Evolutionary conservation across 2,888 invertebrate genomes (phyloP).

Genomic region (Drosophila kokeensis): DNA sequence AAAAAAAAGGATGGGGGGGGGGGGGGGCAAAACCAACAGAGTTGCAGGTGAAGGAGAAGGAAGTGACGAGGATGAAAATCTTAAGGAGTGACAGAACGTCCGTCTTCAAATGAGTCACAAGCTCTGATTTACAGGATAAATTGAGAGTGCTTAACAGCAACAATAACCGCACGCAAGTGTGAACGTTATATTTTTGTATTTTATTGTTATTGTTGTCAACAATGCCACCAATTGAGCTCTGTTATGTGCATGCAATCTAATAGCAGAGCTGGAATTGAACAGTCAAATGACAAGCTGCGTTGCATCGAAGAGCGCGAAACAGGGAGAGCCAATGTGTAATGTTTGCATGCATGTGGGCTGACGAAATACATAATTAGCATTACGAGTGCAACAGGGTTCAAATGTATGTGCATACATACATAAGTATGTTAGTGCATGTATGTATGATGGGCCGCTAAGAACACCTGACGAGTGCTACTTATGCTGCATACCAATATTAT

Average conservation of each 20-base stretch:
- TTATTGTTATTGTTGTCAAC: constrained; percentile 14
- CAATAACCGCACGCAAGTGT: constrained; percentile 42
- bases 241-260: constrained; percentile 52
- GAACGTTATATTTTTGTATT: constrained; percentile 48
- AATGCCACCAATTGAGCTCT: constrained; percentile 24
- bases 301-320: constrained; percentile 24
- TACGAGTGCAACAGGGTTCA: constrained; percentile 52
- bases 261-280: constrained; percentile 43
- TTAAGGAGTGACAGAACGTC: constrained; percentile 11
- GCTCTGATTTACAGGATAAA: constrained; percentile 13
- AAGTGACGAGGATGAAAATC: neutral
- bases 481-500: constrained; percentile 7
- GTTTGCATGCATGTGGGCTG: constrained; percentile 28
- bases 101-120: constrained; percentile 15
- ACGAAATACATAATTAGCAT: constrained; percentile 52
- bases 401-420: neutral
- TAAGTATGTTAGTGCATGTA: neutral
- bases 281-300: constrained; percentile 32
- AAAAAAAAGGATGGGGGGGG: neutral
- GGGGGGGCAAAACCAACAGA: constrained; percentile 12
- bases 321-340: constrained; percentile 22
- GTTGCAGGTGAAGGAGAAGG: neutral
- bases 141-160: constrained; percentile 17
- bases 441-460: neutral
- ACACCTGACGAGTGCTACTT: constrained; percentile 1